Conservation (phyloP, 2,888 invertebrate genomes). For the Pandemis cinnamomeana region DNA sequence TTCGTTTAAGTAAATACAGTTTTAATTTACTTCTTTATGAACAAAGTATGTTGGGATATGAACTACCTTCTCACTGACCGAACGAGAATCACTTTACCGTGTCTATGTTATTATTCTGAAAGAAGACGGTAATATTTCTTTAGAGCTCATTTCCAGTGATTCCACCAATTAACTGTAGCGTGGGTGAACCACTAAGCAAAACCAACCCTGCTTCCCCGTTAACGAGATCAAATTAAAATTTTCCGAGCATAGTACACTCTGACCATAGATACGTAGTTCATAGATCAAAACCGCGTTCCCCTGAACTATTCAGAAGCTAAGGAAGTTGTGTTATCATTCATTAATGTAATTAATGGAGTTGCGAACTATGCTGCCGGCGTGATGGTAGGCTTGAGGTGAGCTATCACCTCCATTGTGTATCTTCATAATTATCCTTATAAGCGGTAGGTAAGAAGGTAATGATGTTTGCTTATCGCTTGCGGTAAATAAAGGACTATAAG, state of each 20-base stretch:
- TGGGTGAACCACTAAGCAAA: not conserved
- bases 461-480: not conserved
- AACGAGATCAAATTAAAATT: conserved; percentile 8
- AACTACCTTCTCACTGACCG: no score
- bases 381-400: conserved; percentile 42
- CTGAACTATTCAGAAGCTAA: conserved; percentile 59
- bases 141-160: not conserved
- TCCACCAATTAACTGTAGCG: not conserved
- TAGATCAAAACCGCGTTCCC: conserved; percentile 51
- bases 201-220: not conserved
- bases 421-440: conserved; percentile 24
- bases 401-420: conserved; percentile 33
- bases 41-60: no score
- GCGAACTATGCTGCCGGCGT: conserved; percentile 61
- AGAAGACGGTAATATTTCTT: not conserved
- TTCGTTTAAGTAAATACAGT: no score
- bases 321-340: conserved; percentile 66
- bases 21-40: no score
- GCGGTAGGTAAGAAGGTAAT: conserved; percentile 18
- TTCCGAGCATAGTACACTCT: not conserved
- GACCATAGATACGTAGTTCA: conserved; percentile 32
- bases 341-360: conserved; percentile 78
- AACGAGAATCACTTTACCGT: no score
- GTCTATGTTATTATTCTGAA: no score
- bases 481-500: not conserved